Evolutionary conservation across 2,113 vertebrate genomes (phyloP), one percentile per base, ranked within the genome.

Genomic region (Naja naja): DNA sequence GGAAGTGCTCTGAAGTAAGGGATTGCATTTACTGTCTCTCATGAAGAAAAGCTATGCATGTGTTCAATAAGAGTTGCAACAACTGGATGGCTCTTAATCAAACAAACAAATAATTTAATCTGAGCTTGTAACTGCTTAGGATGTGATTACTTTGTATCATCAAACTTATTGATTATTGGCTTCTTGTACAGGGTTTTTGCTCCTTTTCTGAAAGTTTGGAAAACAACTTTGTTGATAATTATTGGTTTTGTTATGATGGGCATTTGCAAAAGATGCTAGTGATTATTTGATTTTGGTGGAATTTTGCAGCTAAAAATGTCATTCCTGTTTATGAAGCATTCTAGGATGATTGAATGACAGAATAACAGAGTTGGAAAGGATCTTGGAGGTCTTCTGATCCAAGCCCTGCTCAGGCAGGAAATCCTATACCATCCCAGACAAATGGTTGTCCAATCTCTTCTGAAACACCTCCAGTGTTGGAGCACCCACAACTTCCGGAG

Each of bases 281-380:
- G 69, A 53, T 45, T 30, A 39, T 81, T 91, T 56, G 60, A 85
- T 89, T 90, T 85, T 49, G 43, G 12, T 34, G 23, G 45, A 56
- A 55, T 22, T 3, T 5, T 64, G 81, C 85, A 93, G 55, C 12
- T 94, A 27, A 93, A 56, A 90, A 93, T 96, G 93, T 55, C 53
- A 45, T 39, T 89, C 54, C 39, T 55, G 85, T 90, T 64, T 89
- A n/a, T 18, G 27, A 85, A 56, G 92, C 88, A 45, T 23, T 54
- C 39, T 30, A 56, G 60, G 88, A 91, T 91, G 86, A 81, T 52
- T 88, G 90, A 91, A 64, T 64, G 30, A n/a, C 27, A 30, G 25
- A 12, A 11, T 27, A 64, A 60, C 58, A 64, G 58, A 64, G 27
- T 30, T 64, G 60, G 27, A n/a, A 14, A 27, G 11, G 30, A 69